Percentiles rank a stretch among this genome's conserved stretches.
These are phyloP conservation scores for Ips nitidus DNA, from an alignment of 1,140 invertebrate species.

Conservation along the genomic window DNA sequence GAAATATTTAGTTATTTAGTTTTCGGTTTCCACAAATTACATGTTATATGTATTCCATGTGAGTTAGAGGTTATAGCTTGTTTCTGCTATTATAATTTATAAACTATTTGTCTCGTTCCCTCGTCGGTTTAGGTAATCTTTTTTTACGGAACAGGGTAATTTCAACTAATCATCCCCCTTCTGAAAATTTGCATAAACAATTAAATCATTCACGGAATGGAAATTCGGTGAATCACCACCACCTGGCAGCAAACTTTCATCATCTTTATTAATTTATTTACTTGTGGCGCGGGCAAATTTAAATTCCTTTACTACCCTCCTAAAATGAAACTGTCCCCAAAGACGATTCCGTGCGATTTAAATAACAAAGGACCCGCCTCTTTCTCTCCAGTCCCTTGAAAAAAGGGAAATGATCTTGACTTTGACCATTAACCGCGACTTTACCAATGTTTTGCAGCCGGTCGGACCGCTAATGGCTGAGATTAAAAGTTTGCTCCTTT, in stretches of 20 bases:
- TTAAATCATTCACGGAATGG: background rate
- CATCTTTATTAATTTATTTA: slow-evolving; percentile 38
- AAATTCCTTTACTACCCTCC: slow-evolving; percentile 27
- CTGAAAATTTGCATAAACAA: slow-evolving; percentile 4
- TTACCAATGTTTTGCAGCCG: slow-evolving; percentile 33
- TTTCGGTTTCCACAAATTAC: no score
- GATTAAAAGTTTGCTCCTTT: slow-evolving; percentile 20
- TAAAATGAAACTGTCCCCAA: background rate
- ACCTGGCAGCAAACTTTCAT: slow-evolving; percentile 31
- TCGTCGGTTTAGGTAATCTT: no score
- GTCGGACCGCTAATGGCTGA: slow-evolving; percentile 22
- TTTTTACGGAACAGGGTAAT: no score
- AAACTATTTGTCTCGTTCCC: no score
- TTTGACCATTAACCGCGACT: slow-evolving; percentile 32
- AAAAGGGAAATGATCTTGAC: slow-evolving; percentile 30
- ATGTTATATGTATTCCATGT: no score
- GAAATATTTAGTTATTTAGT: no score
- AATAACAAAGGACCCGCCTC: slow-evolving; percentile 23
- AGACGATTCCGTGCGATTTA: slow-evolving; percentile 23
- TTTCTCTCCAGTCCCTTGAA: background rate
- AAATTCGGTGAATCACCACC: slow-evolving; percentile 30
- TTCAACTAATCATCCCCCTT: no score
- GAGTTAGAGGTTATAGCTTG: no score
- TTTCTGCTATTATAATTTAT: no score
- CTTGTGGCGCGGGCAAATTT: slow-evolving; percentile 33